A percentile compares a stretch with the other conserved stretches of the same genome.
phyloP scores from a whole-genome alignment of 2,797 vertebrate genomes.

The Acropternis orthonyx region DNA sequence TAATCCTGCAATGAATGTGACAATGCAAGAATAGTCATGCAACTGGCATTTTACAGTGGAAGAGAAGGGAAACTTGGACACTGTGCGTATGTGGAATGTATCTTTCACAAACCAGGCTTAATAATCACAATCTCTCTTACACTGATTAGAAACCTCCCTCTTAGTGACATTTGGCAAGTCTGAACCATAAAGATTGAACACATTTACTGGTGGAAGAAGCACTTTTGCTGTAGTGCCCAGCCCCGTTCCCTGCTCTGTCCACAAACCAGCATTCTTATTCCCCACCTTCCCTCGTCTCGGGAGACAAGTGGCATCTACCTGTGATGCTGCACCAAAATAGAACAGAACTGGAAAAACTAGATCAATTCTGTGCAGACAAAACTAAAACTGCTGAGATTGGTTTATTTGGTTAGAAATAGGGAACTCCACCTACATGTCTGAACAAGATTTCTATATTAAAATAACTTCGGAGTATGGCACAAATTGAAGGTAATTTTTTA shows the following conservation, averaged over 20 bases:
- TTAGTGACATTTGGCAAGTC: background rate
- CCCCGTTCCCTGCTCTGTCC: background rate
- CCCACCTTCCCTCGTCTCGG: background rate
- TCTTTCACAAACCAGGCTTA: background rate
- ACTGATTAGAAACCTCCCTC: background rate
- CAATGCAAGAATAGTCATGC: background rate
- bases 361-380: background rate
- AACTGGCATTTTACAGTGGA: background rate
- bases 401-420: background rate
- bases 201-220: background rate
- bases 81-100: background rate
- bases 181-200: background rate
- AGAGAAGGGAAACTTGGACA: background rate
- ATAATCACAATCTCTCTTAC: background rate
- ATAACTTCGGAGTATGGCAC: background rate
- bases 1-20: background rate
- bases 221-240: background rate
- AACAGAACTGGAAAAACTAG: background rate
- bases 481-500: background rate
- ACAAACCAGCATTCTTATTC: background rate
- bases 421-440: background rate
- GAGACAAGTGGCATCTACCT: background rate
- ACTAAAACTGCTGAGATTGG: background rate
- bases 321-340: background rate
- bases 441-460: background rate